A percentile compares a stretch with the other conserved stretches of the same genome.
These are phyloP conservation scores for Copidosoma aretas DNA, from an alignment of 2,888 invertebrate species.

Conservation along the genomic window DNA sequence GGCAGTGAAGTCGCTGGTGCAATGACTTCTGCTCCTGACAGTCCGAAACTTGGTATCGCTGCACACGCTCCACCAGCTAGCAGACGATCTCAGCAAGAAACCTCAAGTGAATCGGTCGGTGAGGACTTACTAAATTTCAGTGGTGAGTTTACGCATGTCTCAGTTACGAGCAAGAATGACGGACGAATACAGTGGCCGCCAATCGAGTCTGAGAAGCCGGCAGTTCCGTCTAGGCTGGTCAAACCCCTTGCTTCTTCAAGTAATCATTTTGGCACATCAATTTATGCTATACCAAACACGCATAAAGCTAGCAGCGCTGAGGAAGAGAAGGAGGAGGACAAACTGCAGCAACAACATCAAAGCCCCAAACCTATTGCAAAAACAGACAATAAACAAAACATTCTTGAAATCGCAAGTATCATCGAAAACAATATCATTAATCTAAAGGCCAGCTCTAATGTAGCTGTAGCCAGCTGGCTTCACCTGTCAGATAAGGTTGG, in stretches of 20 bases:
- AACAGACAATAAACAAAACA: constrained; percentile 59
- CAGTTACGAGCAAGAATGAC: constrained; percentile 60
- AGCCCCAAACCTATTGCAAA: no score
- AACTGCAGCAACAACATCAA: constrained; percentile 45
- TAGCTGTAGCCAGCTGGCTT: constrained; percentile 75
- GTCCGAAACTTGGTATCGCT: constrained; percentile 67
- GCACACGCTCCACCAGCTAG: constrained; percentile 37
- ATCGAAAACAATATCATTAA: constrained; percentile 72
- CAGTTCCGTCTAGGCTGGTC: constrained; percentile 64
- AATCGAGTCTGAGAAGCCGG: constrained; percentile 70
- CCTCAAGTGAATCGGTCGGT: constrained; percentile 48
- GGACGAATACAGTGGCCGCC: constrained; percentile 66
- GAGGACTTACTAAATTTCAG: constrained; percentile 61
- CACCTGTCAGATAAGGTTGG: constrained; percentile 83
- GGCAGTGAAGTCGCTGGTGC: constrained; percentile 49
- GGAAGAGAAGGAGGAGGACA: constrained; percentile 10
- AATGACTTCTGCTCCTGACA: constrained; percentile 47
- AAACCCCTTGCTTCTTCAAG: constrained; percentile 61
- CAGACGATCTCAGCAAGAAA: constrained; percentile 41
- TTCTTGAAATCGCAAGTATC: constrained; percentile 72
- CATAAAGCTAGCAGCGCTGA: constrained; percentile 42
- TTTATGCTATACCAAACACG: constrained; percentile 79
- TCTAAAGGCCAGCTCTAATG: constrained; percentile 65
- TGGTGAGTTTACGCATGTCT: constrained; percentile 62
- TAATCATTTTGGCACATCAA: constrained; percentile 66